Conservation (phyloP, 2,113 vertebrate genomes). For the Cephalopterus ornatus region DNA sequence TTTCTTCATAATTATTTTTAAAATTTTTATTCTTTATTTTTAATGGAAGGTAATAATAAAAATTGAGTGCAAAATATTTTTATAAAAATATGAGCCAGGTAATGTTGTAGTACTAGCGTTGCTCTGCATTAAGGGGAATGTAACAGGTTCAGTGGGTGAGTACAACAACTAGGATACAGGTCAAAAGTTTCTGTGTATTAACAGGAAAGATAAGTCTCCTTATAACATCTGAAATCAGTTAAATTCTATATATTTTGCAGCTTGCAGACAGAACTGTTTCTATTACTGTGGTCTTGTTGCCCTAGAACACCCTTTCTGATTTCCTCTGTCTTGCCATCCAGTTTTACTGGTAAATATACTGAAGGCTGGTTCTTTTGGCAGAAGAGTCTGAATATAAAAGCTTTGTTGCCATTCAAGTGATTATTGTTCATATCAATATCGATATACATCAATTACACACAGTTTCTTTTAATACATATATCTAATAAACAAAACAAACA, state of each 20-base stretch:
- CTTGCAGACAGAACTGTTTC: background rate
- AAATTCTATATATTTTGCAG: background rate
- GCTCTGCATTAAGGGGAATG: background rate
- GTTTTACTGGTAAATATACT: background rate
- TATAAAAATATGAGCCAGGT: background rate
- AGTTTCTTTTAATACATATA: background rate
- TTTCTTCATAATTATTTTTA: background rate
- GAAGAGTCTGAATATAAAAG: background rate
- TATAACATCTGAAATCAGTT: background rate
- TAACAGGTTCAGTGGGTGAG: accelerated
- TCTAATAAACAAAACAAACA: background rate
- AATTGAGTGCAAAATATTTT: background rate
- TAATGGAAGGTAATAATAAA: background rate
- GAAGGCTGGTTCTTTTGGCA: background rate
- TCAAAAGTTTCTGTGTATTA: background rate
- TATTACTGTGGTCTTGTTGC: background rate
- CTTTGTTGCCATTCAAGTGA: background rate
- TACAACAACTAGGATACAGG: background rate
- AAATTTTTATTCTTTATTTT: background rate
- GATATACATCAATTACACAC: background rate
- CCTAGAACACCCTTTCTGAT: background rate
- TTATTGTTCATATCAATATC: background rate
- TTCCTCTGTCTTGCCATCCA: background rate
- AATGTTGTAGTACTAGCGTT: background rate
- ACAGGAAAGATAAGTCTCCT: background rate